Evolutionary conservation across 2,888 invertebrate species (phyloP).

Genomic region (Erannis defoliaria): DNA sequence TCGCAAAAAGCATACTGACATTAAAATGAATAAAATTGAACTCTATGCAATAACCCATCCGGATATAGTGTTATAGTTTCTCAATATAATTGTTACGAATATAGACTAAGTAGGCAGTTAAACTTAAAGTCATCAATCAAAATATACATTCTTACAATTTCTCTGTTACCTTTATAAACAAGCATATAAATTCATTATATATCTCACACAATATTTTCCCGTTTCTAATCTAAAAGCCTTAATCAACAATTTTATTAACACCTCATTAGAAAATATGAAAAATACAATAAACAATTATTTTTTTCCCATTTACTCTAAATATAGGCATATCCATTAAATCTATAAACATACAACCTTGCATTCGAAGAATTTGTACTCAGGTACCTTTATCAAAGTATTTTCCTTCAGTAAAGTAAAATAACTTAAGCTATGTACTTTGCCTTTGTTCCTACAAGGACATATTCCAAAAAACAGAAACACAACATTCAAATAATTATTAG

Average conservation of each 20-base stretch:
- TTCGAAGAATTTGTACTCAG: conserved; percentile 9
- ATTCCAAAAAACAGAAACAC: too few relatives aligned
- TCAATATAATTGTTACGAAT: not conserved
- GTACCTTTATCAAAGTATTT: not conserved
- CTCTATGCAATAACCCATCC: too few relatives aligned
- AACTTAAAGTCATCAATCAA: conserved; percentile 6
- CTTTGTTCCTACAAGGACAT: too few relatives aligned
- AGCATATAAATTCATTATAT: not conserved
- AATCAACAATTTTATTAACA: too few relatives aligned
- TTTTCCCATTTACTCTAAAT: too few relatives aligned
- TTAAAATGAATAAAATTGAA: too few relatives aligned
- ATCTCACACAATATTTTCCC: not conserved
- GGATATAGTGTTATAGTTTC: too few relatives aligned
- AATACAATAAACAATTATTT: too few relatives aligned
- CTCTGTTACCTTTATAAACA: not conserved
- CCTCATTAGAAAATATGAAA: too few relatives aligned
- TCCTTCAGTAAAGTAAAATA: conserved; percentile 16
- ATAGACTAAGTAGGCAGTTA: conserved; percentile 8
- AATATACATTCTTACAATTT: not conserved
- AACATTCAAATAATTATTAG: too few relatives aligned
- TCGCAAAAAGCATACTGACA: too few relatives aligned
- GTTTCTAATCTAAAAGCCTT: not conserved
- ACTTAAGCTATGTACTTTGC: not conserved
- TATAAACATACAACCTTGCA: not conserved
- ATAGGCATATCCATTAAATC: too few relatives aligned